Percentiles rank a stretch among this genome's conserved stretches.
Conservation (phyloP, 2,113 vertebrate species). For the Pipa parva region DNA sequence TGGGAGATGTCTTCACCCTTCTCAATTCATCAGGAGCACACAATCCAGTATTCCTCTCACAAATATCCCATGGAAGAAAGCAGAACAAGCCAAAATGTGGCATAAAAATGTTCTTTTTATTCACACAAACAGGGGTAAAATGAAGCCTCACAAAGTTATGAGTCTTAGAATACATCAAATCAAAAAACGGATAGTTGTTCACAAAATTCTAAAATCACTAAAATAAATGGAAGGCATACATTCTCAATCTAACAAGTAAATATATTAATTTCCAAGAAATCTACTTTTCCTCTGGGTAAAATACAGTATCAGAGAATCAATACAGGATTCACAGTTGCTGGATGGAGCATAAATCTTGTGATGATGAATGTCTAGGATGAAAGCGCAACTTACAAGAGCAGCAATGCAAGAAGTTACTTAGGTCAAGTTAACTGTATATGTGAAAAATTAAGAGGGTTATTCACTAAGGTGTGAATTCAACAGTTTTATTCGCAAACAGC, state of each 20-base stretch:
- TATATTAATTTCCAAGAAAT: background rate
- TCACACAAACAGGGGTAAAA: too few relatives aligned
- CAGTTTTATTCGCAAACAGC: too few relatives aligned
- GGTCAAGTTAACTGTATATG: constrained; percentile 13
- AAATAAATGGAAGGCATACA: background rate
- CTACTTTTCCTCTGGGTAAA: background rate
- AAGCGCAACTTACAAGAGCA: background rate
- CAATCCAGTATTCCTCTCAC: too few relatives aligned
- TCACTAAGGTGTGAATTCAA: too few relatives aligned
- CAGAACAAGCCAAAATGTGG: too few relatives aligned
- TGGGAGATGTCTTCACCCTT: too few relatives aligned
- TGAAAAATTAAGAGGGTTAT: background rate
- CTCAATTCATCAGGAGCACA: too few relatives aligned
- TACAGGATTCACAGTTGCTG: background rate
- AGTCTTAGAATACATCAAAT: background rate
- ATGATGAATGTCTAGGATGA: constrained; percentile 1
- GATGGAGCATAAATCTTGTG: background rate
- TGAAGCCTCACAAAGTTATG: too few relatives aligned
- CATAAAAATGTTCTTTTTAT: too few relatives aligned
- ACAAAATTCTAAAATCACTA: background rate
- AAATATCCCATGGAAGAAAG: too few relatives aligned
- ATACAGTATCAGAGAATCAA: background rate
- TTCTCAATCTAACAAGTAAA: background rate
- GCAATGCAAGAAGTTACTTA: background rate
- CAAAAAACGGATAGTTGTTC: background rate